Evolutionary conservation across 2,888 invertebrate species (phyloP).

Genomic region (Pteria penguin): DNA sequence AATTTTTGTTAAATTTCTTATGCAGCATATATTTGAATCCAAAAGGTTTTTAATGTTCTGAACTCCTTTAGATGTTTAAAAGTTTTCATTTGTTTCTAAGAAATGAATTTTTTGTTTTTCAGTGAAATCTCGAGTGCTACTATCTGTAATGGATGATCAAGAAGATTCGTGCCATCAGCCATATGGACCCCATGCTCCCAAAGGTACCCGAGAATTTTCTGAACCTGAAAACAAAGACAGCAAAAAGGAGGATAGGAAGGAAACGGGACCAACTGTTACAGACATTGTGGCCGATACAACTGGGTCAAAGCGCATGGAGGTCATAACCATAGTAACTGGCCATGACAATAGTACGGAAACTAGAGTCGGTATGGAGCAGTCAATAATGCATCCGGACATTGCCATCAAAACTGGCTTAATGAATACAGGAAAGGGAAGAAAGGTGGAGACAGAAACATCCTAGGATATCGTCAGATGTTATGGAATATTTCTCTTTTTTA

Average conservation of each 20-base stretch:
- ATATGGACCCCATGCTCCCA: conserved; percentile 55
- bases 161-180: conserved; percentile 63
- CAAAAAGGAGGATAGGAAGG: background rate
- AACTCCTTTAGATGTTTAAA: no score
- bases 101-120: conserved; percentile 41
- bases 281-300: background rate
- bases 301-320: background rate
- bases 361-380: conserved; percentile 32
- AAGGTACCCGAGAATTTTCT: conserved; percentile 47
- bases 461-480: no score
- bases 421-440: conserved; percentile 13
- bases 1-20: no score
- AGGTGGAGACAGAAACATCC: conserved; percentile 36
- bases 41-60: no score
- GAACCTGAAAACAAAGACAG: background rate
- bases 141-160: conserved; percentile 69
- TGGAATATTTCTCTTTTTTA: background rate
- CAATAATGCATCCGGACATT: conserved; percentile 61
- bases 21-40: no score
- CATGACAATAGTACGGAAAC: background rate
- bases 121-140: conserved; percentile 75
- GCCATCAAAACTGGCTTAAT: conserved; percentile 40
- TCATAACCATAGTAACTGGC: conserved; percentile 11
- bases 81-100: no score
- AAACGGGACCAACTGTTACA: background rate